Evolutionary conservation across 2,113 vertebrate species (phyloP).

Genomic region (Cinclus cinclus): DNA sequence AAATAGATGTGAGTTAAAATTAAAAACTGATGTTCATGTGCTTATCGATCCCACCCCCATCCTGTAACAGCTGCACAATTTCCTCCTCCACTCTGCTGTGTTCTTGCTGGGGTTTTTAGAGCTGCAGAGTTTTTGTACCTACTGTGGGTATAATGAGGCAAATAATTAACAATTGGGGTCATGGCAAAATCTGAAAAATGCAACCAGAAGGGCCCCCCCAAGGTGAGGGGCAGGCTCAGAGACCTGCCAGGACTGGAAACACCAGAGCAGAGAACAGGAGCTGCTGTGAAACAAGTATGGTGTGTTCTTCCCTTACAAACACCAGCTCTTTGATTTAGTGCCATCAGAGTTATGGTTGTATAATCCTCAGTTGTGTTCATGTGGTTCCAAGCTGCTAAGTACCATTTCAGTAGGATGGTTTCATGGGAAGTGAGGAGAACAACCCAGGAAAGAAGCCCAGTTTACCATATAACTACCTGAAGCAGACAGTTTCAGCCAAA

Average conservation of each 20-base stretch:
- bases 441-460: background rate
- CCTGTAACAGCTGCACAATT: conserved; percentile 22
- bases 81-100: background rate
- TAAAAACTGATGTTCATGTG: conserved; percentile 25
- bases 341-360: background rate
- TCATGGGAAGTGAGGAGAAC: background rate
- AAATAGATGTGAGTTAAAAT: conserved; percentile 56
- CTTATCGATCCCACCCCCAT: background rate
- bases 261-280: background rate
- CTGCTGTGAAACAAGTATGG: background rate
- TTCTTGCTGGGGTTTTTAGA: background rate
- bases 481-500: background rate
- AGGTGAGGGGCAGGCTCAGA: background rate
- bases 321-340: background rate
- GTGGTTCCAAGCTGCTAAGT: background rate
- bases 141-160: background rate
- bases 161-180: background rate
- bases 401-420: background rate
- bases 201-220: background rate
- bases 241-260: background rate
- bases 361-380: background rate
- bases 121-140: background rate
- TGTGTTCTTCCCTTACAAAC: background rate
- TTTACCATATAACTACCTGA: background rate
- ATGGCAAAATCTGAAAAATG: background rate